These are phyloP conservation scores for Cenopis cana DNA, from an alignment of 2,888 invertebrate species.

Conservation along the genomic window DNA sequence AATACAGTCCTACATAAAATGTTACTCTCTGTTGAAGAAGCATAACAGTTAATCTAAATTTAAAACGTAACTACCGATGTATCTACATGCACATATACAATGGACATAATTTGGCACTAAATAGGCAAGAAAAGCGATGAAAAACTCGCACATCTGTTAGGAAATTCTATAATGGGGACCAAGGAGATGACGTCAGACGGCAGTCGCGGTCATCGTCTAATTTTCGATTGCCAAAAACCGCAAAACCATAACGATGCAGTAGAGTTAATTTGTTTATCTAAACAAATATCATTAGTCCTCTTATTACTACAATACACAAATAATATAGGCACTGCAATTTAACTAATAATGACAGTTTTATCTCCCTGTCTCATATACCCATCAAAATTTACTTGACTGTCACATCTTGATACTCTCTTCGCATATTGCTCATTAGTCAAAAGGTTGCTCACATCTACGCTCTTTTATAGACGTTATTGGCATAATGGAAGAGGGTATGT, in stretches of 20 bases:
- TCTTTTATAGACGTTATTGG: constrained; percentile 30
- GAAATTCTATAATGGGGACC: constrained; percentile 41
- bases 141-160: constrained; percentile 41
- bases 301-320: too few species aligned
- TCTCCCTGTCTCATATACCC: neutral
- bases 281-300: too few species aligned
- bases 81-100: neutral
- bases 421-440: neutral
- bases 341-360: neutral
- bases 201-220: constrained; percentile 41
- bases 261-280: constrained; percentile 15
- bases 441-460: constrained; percentile 25
- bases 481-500: constrained; percentile 24
- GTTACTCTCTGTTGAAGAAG: neutral
- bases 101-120: constrained; percentile 30
- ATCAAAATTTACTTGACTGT: neutral
- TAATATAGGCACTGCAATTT: neutral
- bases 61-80: constrained; percentile 18
- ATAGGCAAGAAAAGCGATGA: constrained; percentile 24
- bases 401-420: constrained; percentile 1
- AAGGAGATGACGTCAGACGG: constrained; percentile 42
- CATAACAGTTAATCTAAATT: neutral
- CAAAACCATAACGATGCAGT: constrained; percentile 41
- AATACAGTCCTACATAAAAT: neutral
- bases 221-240: constrained; percentile 45